phyloP scores from a whole-genome alignment of 1,140 invertebrate genomes.

The Drosophila pruinosa region DNA sequence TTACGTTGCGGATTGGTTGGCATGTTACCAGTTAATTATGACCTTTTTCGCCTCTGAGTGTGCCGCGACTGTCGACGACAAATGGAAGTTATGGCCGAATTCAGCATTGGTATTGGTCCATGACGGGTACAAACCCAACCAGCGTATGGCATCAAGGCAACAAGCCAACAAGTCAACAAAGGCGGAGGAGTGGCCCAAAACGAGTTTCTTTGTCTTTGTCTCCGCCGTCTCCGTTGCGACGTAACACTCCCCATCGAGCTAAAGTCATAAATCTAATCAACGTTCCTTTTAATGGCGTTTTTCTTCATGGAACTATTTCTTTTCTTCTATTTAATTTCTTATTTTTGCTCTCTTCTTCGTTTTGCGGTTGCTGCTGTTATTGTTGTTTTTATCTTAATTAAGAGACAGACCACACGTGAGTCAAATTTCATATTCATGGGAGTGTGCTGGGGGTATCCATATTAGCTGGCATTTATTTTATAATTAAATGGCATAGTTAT shows the following conservation, averaged over 20 bases:
- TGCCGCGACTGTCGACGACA: conserved; percentile 23
- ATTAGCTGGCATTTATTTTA: not conserved
- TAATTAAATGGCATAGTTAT: not conserved
- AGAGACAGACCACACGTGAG: conserved; percentile 32
- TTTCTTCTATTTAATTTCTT: conserved; percentile 12
- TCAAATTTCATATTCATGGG: conserved; percentile 7
- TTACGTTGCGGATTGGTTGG: conserved; percentile 58
- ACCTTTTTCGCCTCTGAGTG: conserved; percentile 50
- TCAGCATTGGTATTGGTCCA: conserved; percentile 56
- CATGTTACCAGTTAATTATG: conserved; percentile 67
- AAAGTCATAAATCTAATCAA: conserved; percentile 69
- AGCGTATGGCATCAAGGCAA: not conserved
- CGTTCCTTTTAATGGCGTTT: conserved; percentile 65
- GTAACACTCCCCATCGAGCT: conserved; percentile 18
- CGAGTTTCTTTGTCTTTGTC: conserved; percentile 52
- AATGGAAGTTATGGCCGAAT: conserved; percentile 48
- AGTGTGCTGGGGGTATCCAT: not conserved
- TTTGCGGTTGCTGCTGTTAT: conserved; percentile 20
- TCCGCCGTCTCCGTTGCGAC: not conserved
- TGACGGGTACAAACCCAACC: conserved; percentile 16
- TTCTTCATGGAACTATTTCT: conserved; percentile 44
- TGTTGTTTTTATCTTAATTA: conserved; percentile 40
- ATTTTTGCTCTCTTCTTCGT: conserved; percentile 11
- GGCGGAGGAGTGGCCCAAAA: conserved; percentile 62
- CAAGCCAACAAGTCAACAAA: conserved; percentile 11